A percentile compares a stretch with the other conserved stretches of the same genome.
Evolutionary conservation across 2,797 vertebrate species (phyloP).

Genomic region (Aulostomus chinensis): DNA sequence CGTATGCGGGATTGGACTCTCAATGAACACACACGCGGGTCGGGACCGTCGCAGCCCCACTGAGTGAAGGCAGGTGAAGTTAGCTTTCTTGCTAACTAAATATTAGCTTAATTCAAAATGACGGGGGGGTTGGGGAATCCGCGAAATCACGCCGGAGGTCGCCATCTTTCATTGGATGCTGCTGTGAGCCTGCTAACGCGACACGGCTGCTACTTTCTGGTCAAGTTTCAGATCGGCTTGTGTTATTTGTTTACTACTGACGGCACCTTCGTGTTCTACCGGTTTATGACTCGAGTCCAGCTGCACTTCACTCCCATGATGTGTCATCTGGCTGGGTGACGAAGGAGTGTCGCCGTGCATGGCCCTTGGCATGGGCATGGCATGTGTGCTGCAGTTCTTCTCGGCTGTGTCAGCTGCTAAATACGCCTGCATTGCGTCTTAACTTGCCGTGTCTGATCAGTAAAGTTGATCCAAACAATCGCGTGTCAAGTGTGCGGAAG

Average conservation of each 20-base stretch:
- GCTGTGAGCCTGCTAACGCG: conserved; percentile 36
- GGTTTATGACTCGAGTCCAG: neutral
- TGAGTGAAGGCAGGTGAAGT: neutral
- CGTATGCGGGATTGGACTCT: neutral
- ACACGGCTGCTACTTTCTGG: conserved; percentile 30
- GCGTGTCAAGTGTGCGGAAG: neutral
- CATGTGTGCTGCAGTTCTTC: conserved; percentile 42
- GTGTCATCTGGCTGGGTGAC: neutral
- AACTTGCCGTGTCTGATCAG: conserved; percentile 8
- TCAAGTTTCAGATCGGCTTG: neutral
- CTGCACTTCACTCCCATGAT: neutral
- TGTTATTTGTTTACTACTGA: neutral
- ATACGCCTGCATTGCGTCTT: conserved; percentile 65
- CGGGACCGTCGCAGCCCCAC: neutral
- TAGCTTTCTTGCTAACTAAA: conserved; percentile 37
- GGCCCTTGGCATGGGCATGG: conserved; percentile 41
- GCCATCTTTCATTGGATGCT: conserved; percentile 75
- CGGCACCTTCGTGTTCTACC: neutral
- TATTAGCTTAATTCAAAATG: conserved; percentile 34
- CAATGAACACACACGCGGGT: neutral
- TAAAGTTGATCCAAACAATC: conserved; percentile 14
- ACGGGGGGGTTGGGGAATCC: conserved; percentile 48
- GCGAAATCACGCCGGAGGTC: conserved; percentile 74
- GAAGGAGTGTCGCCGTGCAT: conserved; percentile 19
- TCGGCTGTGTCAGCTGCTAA: conserved; percentile 47